Evolutionary conservation across 2,797 vertebrate species (phyloP).

Genomic region (Masticophis lateralis): DNA sequence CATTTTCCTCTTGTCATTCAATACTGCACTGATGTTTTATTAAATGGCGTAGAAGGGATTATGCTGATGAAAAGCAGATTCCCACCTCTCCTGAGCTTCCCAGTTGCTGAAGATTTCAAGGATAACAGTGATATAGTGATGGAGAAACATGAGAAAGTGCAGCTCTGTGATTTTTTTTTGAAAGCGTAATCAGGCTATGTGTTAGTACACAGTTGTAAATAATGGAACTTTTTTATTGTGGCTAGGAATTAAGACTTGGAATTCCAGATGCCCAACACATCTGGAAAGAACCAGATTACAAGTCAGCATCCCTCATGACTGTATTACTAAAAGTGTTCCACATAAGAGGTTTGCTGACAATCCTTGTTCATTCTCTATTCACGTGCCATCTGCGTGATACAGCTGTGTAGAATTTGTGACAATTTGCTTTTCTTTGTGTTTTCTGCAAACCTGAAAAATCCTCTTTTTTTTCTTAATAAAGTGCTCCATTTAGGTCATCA

Average conservation of each 20-base stretch:
- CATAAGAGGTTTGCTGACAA: background rate
- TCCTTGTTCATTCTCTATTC: background rate
- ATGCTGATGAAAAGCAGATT: conserved; percentile 45
- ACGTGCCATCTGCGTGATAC: background rate
- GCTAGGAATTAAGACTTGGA: background rate
- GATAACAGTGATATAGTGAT: background rate
- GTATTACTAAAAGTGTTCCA: background rate
- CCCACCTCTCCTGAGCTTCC: conserved; percentile 15
- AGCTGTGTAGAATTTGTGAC: background rate
- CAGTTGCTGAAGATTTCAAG: conserved; percentile 20
- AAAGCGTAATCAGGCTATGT: background rate
- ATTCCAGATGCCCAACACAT: background rate
- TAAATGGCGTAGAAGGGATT: conserved; percentile 36
- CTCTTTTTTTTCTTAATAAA: background rate
- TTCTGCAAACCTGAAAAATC: background rate
- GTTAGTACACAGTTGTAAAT: background rate
- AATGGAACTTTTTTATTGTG: conserved; percentile 17
- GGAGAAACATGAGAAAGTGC: background rate
- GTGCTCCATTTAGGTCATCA: background rate
- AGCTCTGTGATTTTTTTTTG: background rate
- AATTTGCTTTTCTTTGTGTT: background rate
- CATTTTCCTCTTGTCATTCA: conserved; percentile 12
- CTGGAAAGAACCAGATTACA: background rate
- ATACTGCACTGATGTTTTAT: conserved; percentile 33
- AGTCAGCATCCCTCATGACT: background rate